phyloP scores from a whole-genome alignment of 1,140 invertebrate genomes.

The Campoletis sonorensis region DNA sequence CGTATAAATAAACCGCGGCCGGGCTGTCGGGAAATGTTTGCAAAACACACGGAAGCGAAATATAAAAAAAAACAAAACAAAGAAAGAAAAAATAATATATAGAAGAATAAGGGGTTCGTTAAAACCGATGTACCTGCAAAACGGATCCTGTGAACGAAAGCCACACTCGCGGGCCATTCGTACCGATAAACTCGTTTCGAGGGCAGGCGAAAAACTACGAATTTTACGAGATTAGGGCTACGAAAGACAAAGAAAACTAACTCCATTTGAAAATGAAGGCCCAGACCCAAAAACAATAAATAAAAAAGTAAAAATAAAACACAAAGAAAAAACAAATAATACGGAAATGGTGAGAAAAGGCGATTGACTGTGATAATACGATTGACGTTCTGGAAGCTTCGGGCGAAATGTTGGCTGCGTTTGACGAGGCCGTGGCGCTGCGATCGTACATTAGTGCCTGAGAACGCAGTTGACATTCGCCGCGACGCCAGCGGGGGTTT shows the following conservation, averaged over 20 bases:
- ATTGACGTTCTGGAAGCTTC: constrained; percentile 59
- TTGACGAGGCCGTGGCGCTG: constrained; percentile 28
- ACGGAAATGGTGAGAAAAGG: constrained; percentile 50
- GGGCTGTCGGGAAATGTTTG: constrained; percentile 40
- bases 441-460: constrained; percentile 26
- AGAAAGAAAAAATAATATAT: constrained; percentile 3
- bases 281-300: background rate
- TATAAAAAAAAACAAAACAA: background rate
- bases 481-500: constrained; percentile 55
- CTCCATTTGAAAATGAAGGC: no score
- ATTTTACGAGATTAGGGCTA: no score
- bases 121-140: background rate
- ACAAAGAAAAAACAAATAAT: constrained; percentile 8
- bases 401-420: constrained; percentile 58
- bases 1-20: constrained; percentile 46
- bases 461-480: constrained; percentile 49
- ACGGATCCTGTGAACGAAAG: no score
- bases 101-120: background rate
- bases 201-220: no score
- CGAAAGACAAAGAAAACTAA: background rate
- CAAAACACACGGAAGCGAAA: background rate
- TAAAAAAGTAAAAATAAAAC: no score
- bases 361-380: constrained; percentile 73
- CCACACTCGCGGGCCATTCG: background rate
- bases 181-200: background rate